Evolutionary conservation across 1,140 invertebrate genomes (phyloP).

Genomic region (Atta texana): DNA sequence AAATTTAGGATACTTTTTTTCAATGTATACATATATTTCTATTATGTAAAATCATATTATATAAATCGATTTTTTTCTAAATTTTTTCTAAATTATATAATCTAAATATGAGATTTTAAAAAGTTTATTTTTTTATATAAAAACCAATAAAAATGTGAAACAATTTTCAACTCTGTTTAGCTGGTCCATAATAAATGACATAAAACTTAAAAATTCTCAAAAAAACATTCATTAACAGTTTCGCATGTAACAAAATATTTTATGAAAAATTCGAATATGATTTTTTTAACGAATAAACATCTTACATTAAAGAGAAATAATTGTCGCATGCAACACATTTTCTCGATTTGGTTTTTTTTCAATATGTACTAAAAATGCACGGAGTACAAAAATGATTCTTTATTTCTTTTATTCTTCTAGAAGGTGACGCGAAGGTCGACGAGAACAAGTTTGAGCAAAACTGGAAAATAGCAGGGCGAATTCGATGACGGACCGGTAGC

Average conservation of each 20-base stretch:
- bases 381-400: background rate
- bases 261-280: constrained; percentile 12
- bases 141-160: background rate
- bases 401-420: constrained; percentile 35
- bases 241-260: background rate
- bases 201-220: background rate
- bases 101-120: background rate
- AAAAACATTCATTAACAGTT: background rate
- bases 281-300: background rate
- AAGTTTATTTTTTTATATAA: background rate
- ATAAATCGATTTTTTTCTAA: background rate
- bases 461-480: constrained; percentile 66
- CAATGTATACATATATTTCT: background rate
- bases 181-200: background rate
- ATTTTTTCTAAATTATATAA: background rate
- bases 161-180: background rate
- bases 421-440: constrained; percentile 65
- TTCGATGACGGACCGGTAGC: constrained; percentile 47
- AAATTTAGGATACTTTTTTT: no score
- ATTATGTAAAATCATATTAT: background rate
- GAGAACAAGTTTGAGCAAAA: constrained; percentile 63
- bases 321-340: background rate
- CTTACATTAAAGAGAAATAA: background rate
- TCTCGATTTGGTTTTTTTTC: background rate
- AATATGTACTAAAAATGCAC: background rate